A percentile compares a stretch with the other conserved stretches of the same genome.
These are phyloP conservation scores for Odontothrips loti DNA, from an alignment of 2,888 invertebrate species.

Conservation along the genomic window DNA sequence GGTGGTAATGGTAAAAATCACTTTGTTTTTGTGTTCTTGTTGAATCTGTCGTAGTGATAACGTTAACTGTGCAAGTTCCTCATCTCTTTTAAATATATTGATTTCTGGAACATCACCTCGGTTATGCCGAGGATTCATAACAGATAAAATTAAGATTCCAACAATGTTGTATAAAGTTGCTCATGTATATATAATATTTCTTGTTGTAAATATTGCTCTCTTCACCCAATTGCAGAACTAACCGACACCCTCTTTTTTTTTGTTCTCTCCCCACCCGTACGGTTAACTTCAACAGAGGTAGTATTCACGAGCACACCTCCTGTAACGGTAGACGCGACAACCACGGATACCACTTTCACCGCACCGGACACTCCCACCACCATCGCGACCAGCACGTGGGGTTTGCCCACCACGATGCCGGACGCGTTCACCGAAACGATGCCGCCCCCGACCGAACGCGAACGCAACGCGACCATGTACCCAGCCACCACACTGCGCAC, in stretches of 20 bases:
- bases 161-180: not conserved
- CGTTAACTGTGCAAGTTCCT: not conserved
- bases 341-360: not conserved
- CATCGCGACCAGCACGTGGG: not conserved
- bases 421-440: not conserved
- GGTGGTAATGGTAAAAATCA: not conserved
- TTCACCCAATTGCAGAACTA: not conserved
- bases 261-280: conserved; percentile 32
- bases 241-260: conserved; percentile 34
- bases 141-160: not conserved
- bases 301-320: not conserved
- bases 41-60: no score
- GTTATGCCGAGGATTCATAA: not conserved
- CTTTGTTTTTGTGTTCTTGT: no score
- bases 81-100: not conserved
- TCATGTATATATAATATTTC: conserved; percentile 3
- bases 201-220: not conserved
- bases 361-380: not conserved
- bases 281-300: conserved; percentile 30
- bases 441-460: not conserved
- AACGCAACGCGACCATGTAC: not conserved
- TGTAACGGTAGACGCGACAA: not conserved
- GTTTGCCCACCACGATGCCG: not conserved
- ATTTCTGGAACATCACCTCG: not conserved
- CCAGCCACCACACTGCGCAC: not conserved